Evolutionary conservation across 2,113 vertebrate genomes (phyloP).

Genomic region (Dromaius novaehollandiae): DNA sequence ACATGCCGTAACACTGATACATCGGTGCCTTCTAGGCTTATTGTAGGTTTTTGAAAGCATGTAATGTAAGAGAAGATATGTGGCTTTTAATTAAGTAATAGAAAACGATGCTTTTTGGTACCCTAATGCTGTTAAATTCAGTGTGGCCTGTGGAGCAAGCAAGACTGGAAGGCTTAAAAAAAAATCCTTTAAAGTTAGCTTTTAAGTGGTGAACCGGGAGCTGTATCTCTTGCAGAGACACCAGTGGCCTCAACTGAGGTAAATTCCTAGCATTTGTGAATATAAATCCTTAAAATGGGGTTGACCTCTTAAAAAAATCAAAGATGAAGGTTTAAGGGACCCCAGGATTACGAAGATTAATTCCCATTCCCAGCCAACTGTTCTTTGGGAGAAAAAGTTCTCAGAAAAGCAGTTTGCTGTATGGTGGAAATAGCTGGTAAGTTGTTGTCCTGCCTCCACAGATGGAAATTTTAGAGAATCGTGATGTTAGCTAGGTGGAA

Average conservation of each 20-base stretch:
- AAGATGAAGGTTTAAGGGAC: slow-evolving; percentile 57
- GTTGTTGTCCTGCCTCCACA: not conserved
- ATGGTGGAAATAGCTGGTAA: slow-evolving; percentile 2
- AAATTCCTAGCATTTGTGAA: slow-evolving; percentile 55
- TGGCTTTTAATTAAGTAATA: not conserved
- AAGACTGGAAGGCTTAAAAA: not conserved
- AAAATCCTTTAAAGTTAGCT: slow-evolving; percentile 16
- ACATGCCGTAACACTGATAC: not conserved
- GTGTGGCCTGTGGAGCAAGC: not conserved
- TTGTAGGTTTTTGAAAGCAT: not conserved
- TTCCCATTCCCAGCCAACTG: slow-evolving; percentile 52
- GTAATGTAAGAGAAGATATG: not conserved
- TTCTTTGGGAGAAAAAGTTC: slow-evolving; percentile 11
- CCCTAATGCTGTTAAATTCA: slow-evolving; percentile 9
- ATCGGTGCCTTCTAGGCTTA: not conserved
- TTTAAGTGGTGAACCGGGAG: slow-evolving; percentile 15
- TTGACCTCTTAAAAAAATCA: slow-evolving; percentile 68
- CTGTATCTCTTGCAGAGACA: not conserved
- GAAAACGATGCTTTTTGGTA: not conserved
- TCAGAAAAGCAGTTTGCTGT: slow-evolving; percentile 30
- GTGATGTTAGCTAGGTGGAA: not conserved
- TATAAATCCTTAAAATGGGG: slow-evolving; percentile 55
- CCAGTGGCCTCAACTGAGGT: slow-evolving; percentile 1
- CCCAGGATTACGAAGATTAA: slow-evolving; percentile 70
- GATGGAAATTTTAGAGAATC: not conserved